Percentiles rank a stretch among this genome's conserved stretches.
phyloP scores from a whole-genome alignment of 2,888 invertebrate species.

The Hemithea aestivaria region DNA sequence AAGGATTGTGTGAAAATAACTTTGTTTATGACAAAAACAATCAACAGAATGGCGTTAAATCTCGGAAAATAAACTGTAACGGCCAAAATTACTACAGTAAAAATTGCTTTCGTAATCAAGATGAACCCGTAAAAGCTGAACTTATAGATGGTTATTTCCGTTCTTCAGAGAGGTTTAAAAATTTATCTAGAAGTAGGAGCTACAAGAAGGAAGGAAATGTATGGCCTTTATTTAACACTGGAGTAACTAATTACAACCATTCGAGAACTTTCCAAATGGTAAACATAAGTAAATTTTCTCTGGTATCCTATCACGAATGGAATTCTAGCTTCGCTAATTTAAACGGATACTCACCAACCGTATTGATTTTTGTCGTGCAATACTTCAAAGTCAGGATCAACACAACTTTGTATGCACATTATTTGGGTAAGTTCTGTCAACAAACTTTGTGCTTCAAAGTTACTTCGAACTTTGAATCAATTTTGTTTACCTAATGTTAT shows the following conservation, averaged over 20 bases:
- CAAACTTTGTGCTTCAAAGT: neutral
- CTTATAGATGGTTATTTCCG: constrained; percentile 54
- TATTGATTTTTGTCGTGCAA: constrained; percentile 49
- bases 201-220: constrained; percentile 39
- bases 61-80: constrained; percentile 7
- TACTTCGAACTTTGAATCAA: too few relatives aligned
- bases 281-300: constrained; percentile 48
- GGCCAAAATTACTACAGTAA: constrained; percentile 3
- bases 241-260: constrained; percentile 47
- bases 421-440: constrained; percentile 47
- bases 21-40: constrained; percentile 42
- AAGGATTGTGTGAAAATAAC: constrained; percentile 47
- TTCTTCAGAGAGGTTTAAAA: constrained; percentile 48
- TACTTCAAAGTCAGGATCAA: constrained; percentile 66
- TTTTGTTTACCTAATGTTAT: too few relatives aligned
- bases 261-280: constrained; percentile 50
- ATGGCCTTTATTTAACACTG: constrained; percentile 46
- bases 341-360: neutral
- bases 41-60: constrained; percentile 3
- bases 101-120: constrained; percentile 15
- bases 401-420: constrained; percentile 58
- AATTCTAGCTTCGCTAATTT: constrained; percentile 22
- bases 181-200: constrained; percentile 45
- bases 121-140: constrained; percentile 33
- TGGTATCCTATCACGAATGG: constrained; percentile 30